Evolutionary conservation across 2,888 invertebrate species (phyloP).

Genomic region (Machimus rusticus): DNA sequence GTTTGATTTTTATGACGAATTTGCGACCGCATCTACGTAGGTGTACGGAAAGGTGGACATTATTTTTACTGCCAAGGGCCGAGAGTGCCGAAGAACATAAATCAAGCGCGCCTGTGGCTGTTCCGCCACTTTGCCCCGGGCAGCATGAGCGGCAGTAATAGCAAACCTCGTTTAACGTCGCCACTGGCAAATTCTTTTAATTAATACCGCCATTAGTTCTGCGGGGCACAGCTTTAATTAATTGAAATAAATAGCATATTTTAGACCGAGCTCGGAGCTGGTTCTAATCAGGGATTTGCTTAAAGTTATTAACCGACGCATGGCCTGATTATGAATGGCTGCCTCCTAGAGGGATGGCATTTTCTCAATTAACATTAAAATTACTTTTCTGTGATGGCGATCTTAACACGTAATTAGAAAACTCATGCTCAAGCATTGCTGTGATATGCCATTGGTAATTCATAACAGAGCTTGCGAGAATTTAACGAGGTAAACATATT

Average conservation of each 20-base stretch:
- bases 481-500: background rate
- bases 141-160: background rate
- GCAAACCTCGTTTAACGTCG: constrained; percentile 13
- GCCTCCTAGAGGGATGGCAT: background rate
- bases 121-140: background rate
- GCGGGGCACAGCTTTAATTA: background rate
- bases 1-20: constrained; percentile 23
- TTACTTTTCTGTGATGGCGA: background rate
- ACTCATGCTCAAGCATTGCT: background rate
- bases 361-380: background rate
- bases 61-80: background rate
- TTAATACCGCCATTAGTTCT: constrained; percentile 4
- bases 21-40: background rate
- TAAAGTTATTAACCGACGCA: background rate
- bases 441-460: background rate
- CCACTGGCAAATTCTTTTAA: background rate
- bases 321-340: background rate
- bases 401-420: background rate
- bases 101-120: background rate
- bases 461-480: background rate
- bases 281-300: background rate
- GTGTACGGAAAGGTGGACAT: constrained; percentile 3
- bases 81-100: background rate
- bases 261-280: background rate
- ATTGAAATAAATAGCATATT: background rate